Evolutionary conservation across 1,140 invertebrate species (phyloP).

Genomic region (Drosophila ironensis): DNA sequence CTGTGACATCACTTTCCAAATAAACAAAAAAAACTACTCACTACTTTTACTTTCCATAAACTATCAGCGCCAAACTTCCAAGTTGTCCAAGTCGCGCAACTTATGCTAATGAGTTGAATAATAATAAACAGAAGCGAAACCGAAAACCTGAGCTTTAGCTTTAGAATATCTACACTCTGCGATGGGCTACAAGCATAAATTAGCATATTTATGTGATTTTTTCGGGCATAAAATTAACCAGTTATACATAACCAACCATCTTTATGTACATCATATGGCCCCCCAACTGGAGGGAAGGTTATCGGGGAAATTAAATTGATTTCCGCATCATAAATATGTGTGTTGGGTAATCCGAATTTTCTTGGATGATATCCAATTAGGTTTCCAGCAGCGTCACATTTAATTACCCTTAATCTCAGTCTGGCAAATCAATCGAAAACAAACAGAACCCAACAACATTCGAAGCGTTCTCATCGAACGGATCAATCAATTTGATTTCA

Average conservation of each 20-base stretch:
- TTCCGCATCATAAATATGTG: slow-evolving; percentile 7
- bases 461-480: slow-evolving; percentile 7
- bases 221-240: slow-evolving; percentile 11
- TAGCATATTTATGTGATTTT: slow-evolving; percentile 28
- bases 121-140: slow-evolving; percentile 8
- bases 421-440: slow-evolving; percentile 37
- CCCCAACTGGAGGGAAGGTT: too few relatives aligned
- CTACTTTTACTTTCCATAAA: slow-evolving; percentile 16
- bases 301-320: slow-evolving; percentile 12
- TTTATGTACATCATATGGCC: too few relatives aligned
- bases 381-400: too few relatives aligned
- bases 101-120: slow-evolving; percentile 30
- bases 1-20: not conserved
- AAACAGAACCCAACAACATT: slow-evolving; percentile 12
- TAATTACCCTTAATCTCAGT: too few relatives aligned
- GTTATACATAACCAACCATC: slow-evolving; percentile 8
- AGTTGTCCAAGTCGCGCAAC: slow-evolving; percentile 6
- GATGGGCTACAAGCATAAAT: slow-evolving; percentile 14
- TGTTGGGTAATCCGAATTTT: too few relatives aligned
- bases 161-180: not conserved
- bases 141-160: not conserved
- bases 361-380: too few relatives aligned
- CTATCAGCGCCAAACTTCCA: not conserved
- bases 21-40: too few relatives aligned
- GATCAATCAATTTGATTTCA: slow-evolving; percentile 33